Percentiles rank a stretch among this genome's conserved stretches.
These are phyloP conservation scores for Motacilla tschutschensis DNA, from an alignment of 2,113 vertebrate genomes.

Conservation along the genomic window DNA sequence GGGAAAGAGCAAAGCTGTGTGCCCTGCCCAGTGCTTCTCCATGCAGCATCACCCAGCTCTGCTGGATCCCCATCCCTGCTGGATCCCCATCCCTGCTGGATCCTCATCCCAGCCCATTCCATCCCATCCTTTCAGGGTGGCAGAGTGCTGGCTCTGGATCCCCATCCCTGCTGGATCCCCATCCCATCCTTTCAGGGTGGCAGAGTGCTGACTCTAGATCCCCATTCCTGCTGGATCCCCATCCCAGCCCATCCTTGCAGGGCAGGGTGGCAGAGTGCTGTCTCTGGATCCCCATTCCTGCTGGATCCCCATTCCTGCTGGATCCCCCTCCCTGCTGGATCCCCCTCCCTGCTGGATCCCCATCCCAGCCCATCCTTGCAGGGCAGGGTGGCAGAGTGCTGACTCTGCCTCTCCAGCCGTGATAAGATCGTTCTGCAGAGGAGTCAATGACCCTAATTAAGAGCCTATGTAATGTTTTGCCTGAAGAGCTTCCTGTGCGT, in stretches of 20 bases:
- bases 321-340: neutral
- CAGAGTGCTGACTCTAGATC: neutral
- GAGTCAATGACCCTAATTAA: slow-evolving; percentile 57
- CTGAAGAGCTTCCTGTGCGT: slow-evolving; percentile 56
- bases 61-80: neutral
- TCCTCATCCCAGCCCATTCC: neutral
- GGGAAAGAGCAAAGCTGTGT: neutral
- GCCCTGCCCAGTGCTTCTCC: neutral
- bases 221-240: too few relatives aligned
- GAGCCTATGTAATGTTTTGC: slow-evolving; percentile 48
- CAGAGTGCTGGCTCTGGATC: neutral
- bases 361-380: neutral
- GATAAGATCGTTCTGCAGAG: slow-evolving; percentile 22
- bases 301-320: neutral
- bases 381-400: neutral
- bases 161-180: neutral
- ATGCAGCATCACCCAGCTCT: neutral
- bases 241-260: neutral
- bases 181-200: neutral
- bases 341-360: neutral
- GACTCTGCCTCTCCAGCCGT: neutral
- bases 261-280: neutral
- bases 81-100: neutral
- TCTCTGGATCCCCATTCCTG: neutral
- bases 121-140: neutral